These are phyloP conservation scores for Trisateles emortualis DNA, from an alignment of 2,888 invertebrate genomes.

Conservation along the genomic window DNA sequence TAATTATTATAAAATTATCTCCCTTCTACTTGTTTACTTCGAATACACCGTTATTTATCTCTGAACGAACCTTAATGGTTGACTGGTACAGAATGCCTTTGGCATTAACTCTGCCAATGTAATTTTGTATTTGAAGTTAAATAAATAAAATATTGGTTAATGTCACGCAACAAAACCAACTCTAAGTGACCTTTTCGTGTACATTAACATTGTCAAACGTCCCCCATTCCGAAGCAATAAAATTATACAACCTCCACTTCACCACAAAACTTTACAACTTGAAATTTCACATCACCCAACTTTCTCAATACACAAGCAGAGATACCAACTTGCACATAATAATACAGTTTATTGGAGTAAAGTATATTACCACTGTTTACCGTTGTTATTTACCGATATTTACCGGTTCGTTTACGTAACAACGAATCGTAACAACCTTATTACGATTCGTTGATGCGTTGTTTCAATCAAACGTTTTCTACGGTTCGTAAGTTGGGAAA, in stretches of 20 bases:
- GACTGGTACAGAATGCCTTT: too few relatives aligned
- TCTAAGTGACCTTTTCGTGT: not conserved
- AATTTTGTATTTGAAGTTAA: too few relatives aligned
- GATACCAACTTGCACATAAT: constrained; percentile 6
- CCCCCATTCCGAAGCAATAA: constrained; percentile 7
- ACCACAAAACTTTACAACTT: constrained; percentile 1
- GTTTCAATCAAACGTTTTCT: too few relatives aligned
- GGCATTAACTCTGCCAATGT: too few relatives aligned
- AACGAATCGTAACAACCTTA: not conserved
- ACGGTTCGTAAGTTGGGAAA: too few relatives aligned
- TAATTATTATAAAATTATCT: too few relatives aligned
- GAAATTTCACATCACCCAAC: constrained; percentile 3
- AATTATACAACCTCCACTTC: constrained; percentile 7
- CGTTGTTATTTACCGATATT: constrained; percentile 7
- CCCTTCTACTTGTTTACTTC: too few relatives aligned
- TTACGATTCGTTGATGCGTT: not conserved
- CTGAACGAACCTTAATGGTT: too few relatives aligned
- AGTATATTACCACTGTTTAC: constrained; percentile 8
- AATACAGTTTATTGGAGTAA: constrained; percentile 11
- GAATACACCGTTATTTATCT: too few relatives aligned
- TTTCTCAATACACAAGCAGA: not conserved
- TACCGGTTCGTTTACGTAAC: constrained; percentile 5
- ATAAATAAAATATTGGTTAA: not conserved
- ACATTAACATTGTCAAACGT: too few relatives aligned
- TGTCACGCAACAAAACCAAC: not conserved